Base-by-base conservation (phyloP, 2,797 vertebrate species). In the Pygocentrus nattereri region DNA sequence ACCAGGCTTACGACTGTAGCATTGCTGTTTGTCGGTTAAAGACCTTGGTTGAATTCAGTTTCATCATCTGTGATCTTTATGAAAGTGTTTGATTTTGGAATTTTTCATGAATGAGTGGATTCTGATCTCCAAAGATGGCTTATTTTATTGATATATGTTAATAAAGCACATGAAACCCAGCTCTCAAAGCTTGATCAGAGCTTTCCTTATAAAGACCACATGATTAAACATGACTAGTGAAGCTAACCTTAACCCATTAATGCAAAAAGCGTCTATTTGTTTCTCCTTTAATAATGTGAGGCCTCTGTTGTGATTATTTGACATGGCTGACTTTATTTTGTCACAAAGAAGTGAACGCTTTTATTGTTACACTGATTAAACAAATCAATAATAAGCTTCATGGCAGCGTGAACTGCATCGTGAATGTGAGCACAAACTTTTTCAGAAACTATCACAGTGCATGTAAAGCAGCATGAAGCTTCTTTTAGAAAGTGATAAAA, bases 131-230 rank as follows among this genome's bases (percentile, higher is more conserved):
- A 34, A 44, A 21, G 30, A 54, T 23, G 56, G 7, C 52, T 41
- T 50, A 19, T 44, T 56, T 65, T 47, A 41, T 74, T 15, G 49
- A 65, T 5, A 16, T 31, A 72, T 74, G 49, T n/a, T 62, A 73
- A 65, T 65, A 54, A 30, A 21, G 58, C 8, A 38, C 65, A 41
- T 38, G 50, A 65, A 30, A 67, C 18, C 13, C 61, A 47, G 49
- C 71, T 49, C 56, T 11, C 68, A 72, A 61, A 62, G 30, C 27
- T 18, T 30, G 56, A 71, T 72, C 68, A 34, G 27, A 50, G 77
- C 54, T 71, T 30, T 62, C 56, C 68, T 41, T 50, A n/a, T 70
- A 58, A 65, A 25, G 27, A 19, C 59, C 3, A 2, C 76, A 13
- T 5, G 13, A 49, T 41, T 68, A 68, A 68, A 54, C 2, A n/a